Evolutionary conservation across 2,888 invertebrate species (phyloP).

Genomic region (Drosophila mayaguana): DNA sequence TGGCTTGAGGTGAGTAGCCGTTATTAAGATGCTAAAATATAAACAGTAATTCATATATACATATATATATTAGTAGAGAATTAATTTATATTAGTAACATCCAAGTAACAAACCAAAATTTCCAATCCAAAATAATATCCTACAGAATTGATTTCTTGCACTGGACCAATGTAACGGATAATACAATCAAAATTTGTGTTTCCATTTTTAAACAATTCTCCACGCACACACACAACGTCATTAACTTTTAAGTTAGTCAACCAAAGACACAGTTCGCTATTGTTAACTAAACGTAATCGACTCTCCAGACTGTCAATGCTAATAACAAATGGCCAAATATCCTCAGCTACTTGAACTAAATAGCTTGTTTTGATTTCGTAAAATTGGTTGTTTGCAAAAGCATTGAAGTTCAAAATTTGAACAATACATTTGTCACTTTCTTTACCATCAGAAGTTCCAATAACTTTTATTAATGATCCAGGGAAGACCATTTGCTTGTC

Average conservation of each 20-base stretch:
- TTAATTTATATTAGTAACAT: not conserved
- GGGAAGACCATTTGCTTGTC: conserved; percentile 50
- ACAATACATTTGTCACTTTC: conserved; percentile 65
- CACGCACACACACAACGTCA: conserved; percentile 84
- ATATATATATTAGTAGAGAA: not conserved
- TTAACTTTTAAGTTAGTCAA: conserved; percentile 76
- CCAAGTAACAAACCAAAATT: conserved; percentile 85
- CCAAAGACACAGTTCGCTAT: conserved; percentile 84
- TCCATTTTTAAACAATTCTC: conserved; percentile 79
- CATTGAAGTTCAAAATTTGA: conserved; percentile 74
- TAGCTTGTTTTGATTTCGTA: conserved; percentile 73
- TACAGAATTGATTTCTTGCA: conserved; percentile 86
- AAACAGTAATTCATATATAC: not conserved
- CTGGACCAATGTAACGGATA: conserved; percentile 86
- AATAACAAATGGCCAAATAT: conserved; percentile 86
- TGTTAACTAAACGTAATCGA: conserved; percentile 85
- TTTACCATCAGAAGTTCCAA: conserved; percentile 34
- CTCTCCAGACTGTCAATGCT: conserved; percentile 86
- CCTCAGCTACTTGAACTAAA: conserved; percentile 71
- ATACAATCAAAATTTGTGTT: conserved; percentile 81
- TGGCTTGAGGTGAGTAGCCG: conserved; percentile 78
- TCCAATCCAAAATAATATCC: conserved; percentile 87
- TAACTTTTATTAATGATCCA: conserved; percentile 72
- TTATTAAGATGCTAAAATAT: conserved; percentile 68
- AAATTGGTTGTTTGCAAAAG: conserved; percentile 72